Base-by-base conservation (phyloP, 2,797 vertebrate genomes). In the Huso huso region DNA sequence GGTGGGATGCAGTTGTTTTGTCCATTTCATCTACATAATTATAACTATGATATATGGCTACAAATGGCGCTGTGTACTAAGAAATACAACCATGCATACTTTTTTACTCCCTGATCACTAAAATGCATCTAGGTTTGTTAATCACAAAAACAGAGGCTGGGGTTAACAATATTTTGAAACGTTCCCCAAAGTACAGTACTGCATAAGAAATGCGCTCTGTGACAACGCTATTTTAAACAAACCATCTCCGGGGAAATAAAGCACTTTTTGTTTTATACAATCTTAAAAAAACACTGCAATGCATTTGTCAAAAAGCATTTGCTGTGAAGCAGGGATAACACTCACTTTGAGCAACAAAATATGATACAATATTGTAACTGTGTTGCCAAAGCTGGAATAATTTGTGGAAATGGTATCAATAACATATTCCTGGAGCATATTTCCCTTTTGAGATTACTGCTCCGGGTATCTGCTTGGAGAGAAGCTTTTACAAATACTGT, bases 221-320 rank as follows among this genome's bases (percentile, higher is more conserved):
- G 23, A 37, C 23, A 37, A 37, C 0, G 23, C 2, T 37, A 37
- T 37, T 37, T 37, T 37, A 37, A 37, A 37, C 23, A 37, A 37
- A 37, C 66, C 87, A 87, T 84, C 87, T 63, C 37, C 84, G 83
- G 87, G 77, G 81, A 78, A 69, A 55, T 73, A 78, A 64, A 83
- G 83, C 81, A 82, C 79, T 75, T 83, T 73, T 78, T 76, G 74
- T 73, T 80, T 82, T 80, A 85, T 81, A 86, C 84, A 81, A 80
- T 83, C 80, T 83, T 81, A 79, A 83, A 77, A 87, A 83, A 73
- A 70, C 76, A 77, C 78, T 86, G 81, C 23, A 37, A 4, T 37
- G 23, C 23, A 37, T 88, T 88, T 88, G 85, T 87, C 79, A 68
- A 76, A 83, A 82, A 83, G 82, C 79, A 74, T 80, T 82, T 51